Conservation (phyloP, 1,140 invertebrate genomes). For the Venturia canescens region DNA sequence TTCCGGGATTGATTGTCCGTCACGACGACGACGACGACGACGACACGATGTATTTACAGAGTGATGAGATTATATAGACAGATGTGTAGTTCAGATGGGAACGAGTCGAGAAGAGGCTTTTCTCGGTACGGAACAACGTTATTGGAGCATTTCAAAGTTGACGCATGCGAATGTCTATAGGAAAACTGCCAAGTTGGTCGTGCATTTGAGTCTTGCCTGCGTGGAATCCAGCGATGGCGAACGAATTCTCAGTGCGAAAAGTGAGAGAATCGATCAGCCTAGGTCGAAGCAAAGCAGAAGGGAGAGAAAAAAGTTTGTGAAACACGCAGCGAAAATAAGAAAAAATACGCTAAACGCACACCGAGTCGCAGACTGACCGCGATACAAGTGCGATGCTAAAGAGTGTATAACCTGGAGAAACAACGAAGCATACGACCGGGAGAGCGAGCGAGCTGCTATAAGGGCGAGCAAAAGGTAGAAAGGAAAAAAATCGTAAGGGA, state of each 20-base stretch:
- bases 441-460: background rate
- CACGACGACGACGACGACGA: no score
- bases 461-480: background rate
- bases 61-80: constrained; percentile 16
- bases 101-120: constrained; percentile 37
- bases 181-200: no score
- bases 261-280: no score
- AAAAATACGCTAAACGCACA: constrained; percentile 36
- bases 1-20: constrained; percentile 60
- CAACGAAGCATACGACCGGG: background rate
- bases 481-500: background rate
- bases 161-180: no score
- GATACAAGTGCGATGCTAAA: constrained; percentile 28
- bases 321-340: constrained; percentile 33
- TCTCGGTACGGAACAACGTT: background rate
- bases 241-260: no score
- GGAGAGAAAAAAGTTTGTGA: constrained; percentile 31
- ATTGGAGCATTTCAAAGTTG: background rate
- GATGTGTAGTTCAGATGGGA: background rate
- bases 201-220: no score
- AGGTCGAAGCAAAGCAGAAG: constrained; percentile 4
- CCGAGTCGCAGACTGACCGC: constrained; percentile 35
- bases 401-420: constrained; percentile 1
- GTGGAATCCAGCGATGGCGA: no score
- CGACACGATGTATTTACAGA: background rate